A percentile compares a stretch with the other conserved stretches of the same genome.
Conservation (phyloP, 2,113 vertebrate species). For the Blennius ocellaris region DNA sequence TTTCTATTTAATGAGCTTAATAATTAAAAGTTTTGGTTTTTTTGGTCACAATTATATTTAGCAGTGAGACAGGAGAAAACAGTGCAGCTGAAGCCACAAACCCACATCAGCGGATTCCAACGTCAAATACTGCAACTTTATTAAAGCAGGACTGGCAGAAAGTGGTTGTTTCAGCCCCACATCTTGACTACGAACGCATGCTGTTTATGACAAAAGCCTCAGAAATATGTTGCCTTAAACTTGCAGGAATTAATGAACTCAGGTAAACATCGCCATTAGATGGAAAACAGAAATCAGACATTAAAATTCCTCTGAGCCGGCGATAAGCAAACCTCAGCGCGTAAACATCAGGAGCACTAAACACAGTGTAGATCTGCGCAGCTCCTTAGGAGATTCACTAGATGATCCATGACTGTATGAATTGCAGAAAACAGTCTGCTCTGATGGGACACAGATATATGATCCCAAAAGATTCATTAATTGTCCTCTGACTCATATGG, state of each 20-base stretch:
- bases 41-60: too few species aligned
- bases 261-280: background rate
- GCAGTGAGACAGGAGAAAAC: background rate
- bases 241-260: background rate
- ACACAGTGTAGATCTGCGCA: background rate
- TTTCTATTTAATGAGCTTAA: too few species aligned
- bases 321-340: background rate
- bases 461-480: conserved; percentile 55
- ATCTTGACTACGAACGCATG: too few species aligned
- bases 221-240: conserved; percentile 2
- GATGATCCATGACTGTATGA: conserved; percentile 45
- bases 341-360: background rate
- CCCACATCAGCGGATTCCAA: background rate
- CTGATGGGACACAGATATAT: conserved; percentile 59
- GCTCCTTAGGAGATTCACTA: conserved; percentile 3
- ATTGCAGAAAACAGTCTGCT: conserved; percentile 54
- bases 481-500: conserved; percentile 65
- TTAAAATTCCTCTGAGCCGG: background rate
- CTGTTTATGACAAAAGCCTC: too few species aligned
- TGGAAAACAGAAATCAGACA: background rate
- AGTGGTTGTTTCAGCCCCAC: background rate
- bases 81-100: background rate
- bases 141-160: background rate
- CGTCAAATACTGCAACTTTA: background rate
- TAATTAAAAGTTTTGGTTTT: too few species aligned